These are phyloP conservation scores for Sphenopsis melanotis DNA, from an alignment of 2,797 vertebrate species.

Conservation along the genomic window DNA sequence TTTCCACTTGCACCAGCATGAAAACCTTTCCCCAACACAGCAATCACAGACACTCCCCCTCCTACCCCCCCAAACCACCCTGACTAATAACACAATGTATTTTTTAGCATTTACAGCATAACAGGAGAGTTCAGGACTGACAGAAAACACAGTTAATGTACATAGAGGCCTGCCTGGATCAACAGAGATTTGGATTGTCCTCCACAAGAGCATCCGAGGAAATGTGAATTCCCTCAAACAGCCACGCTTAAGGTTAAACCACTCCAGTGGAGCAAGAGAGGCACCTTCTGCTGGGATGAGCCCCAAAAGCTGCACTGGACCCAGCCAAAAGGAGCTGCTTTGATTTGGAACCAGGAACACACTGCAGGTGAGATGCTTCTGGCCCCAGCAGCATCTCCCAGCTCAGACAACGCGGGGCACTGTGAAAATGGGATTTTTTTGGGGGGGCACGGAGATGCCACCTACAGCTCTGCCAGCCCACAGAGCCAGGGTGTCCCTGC, in stretches of 20 bases:
- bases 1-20: conserved; percentile 31
- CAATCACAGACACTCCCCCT: not conserved
- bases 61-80: not conserved
- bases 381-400: not conserved
- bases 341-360: not conserved
- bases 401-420: not conserved
- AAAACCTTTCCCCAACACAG: conserved; percentile 42
- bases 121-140: not conserved
- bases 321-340: not conserved
- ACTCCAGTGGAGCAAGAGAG: not conserved
- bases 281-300: not conserved
- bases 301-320: not conserved
- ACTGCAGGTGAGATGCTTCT: not conserved
- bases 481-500: not conserved
- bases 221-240: not conserved
- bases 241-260: not conserved
- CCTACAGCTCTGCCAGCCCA: not conserved
- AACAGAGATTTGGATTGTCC: not conserved
- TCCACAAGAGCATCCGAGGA: not conserved
- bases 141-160: rapidly evolving
- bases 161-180: not conserved
- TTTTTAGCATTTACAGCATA: not conserved
- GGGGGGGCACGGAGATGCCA: not conserved
- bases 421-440: not conserved
- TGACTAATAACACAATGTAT: not conserved